Percentiles rank a stretch among this genome's conserved stretches.
These are phyloP conservation scores for Podocnemis expansa DNA, from an alignment of 2,113 vertebrate species.

Conservation along the genomic window DNA sequence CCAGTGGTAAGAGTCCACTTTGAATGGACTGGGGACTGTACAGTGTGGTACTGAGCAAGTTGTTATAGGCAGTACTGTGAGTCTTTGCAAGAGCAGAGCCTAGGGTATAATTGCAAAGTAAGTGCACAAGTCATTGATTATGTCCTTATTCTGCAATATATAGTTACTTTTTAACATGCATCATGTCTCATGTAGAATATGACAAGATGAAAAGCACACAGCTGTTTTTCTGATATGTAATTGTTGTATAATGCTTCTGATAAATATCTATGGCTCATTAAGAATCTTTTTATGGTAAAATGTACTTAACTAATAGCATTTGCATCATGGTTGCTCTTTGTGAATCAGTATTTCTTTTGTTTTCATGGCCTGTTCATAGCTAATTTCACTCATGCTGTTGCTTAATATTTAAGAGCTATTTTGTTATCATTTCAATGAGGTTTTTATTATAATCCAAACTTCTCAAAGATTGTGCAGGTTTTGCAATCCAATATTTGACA, in stretches of 20 bases:
- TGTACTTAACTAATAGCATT: background rate
- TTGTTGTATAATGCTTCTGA: background rate
- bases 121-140: background rate
- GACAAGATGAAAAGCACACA: background rate
- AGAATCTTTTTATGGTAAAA: background rate
- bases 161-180: background rate
- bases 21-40: background rate
- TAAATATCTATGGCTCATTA: background rate
- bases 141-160: background rate
- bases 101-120: background rate
- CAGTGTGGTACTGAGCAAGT: background rate
- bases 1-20: background rate
- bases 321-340: background rate
- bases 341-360: background rate
- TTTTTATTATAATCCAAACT: background rate
- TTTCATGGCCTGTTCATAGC: background rate
- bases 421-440: conserved; percentile 61
- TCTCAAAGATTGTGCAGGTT: background rate
- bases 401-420: conserved; percentile 34
- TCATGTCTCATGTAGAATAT: background rate
- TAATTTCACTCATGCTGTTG: background rate
- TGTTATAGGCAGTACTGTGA: background rate
- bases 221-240: background rate
- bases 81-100: background rate
- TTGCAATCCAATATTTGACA: background rate